Conservation (phyloP, 2,797 vertebrate genomes). For the Scolopax rusticola region DNA sequence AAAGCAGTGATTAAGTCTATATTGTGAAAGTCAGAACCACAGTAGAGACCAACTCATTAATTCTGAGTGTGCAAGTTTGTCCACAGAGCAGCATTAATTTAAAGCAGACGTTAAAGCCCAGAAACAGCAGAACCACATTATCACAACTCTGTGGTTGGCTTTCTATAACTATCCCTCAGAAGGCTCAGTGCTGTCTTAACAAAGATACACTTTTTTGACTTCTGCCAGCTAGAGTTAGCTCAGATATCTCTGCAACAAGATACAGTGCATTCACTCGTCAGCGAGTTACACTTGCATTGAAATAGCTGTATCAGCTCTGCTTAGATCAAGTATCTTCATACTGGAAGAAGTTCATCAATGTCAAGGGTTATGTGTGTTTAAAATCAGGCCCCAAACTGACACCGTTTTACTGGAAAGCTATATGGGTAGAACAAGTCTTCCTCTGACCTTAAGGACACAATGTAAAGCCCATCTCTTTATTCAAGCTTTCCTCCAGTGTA, state of each 20-base stretch:
- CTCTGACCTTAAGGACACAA: background rate
- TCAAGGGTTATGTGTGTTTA: background rate
- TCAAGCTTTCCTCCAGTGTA: background rate
- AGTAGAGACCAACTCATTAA: background rate
- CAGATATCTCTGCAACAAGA: background rate
- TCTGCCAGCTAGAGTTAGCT: background rate
- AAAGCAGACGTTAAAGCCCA: background rate
- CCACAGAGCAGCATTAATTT: background rate
- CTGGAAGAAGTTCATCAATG: background rate
- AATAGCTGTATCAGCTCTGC: background rate
- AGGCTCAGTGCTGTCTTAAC: background rate
- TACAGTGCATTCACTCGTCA: background rate
- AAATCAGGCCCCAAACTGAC: background rate
- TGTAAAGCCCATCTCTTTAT: background rate
- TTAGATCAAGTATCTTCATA: background rate
- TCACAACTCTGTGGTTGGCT: background rate
- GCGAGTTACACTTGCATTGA: background rate
- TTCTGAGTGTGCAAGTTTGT: background rate
- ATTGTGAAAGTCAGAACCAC: background rate
- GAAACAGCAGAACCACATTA: background rate
- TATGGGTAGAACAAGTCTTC: background rate
- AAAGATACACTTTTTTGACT: background rate
- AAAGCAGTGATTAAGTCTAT: background rate
- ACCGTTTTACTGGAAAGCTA: background rate
- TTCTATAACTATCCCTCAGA: background rate